A percentile compares a stretch with the other conserved stretches of the same genome.
Evolutionary conservation across 2,888 invertebrate species (phyloP).

Genomic region (Pyrochroa serraticornis): DNA sequence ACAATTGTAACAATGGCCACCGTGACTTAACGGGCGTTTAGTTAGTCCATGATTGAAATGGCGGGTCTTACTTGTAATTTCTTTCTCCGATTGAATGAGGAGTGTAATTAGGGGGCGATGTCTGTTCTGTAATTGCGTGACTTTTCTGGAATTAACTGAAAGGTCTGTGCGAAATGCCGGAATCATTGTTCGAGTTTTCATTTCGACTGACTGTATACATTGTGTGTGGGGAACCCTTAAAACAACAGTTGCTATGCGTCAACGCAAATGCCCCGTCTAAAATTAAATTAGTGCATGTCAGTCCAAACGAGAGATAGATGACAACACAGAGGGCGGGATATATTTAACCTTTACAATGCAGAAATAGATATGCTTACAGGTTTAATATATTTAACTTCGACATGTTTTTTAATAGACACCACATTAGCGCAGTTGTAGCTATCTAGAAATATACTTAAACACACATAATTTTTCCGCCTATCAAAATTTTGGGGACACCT

Average conservation of each 20-base stretch:
- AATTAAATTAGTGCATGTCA: slow-evolving; percentile 42
- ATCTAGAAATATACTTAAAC: no score
- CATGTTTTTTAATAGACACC: background rate
- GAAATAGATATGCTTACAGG: slow-evolving; percentile 29
- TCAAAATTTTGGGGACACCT: no score
- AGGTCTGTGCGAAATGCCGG: background rate
- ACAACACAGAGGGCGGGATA: slow-evolving; percentile 38
- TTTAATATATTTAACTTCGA: background rate
- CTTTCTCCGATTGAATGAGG: no score
- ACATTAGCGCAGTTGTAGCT: background rate
- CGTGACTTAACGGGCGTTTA: no score
- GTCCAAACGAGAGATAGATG: slow-evolving; percentile 39
- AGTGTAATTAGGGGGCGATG: no score
- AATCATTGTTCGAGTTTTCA: slow-evolving; percentile 11
- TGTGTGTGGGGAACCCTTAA: slow-evolving; percentile 44
- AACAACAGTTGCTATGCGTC: slow-evolving; percentile 47
- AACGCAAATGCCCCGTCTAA: slow-evolving; percentile 42
- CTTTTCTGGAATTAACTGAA: background rate
- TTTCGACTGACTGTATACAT: slow-evolving; percentile 19
- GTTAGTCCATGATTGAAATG: no score
- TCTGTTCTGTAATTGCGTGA: background rate
- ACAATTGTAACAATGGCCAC: no score
- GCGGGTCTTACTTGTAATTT: no score
- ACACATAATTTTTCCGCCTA: no score
- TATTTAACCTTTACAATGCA: slow-evolving; percentile 37